A percentile compares a stretch with the other conserved stretches of the same genome.
These are phyloP conservation scores for Lysandra bellargus DNA, from an alignment of 2,888 invertebrate genomes.

Conservation along the genomic window DNA sequence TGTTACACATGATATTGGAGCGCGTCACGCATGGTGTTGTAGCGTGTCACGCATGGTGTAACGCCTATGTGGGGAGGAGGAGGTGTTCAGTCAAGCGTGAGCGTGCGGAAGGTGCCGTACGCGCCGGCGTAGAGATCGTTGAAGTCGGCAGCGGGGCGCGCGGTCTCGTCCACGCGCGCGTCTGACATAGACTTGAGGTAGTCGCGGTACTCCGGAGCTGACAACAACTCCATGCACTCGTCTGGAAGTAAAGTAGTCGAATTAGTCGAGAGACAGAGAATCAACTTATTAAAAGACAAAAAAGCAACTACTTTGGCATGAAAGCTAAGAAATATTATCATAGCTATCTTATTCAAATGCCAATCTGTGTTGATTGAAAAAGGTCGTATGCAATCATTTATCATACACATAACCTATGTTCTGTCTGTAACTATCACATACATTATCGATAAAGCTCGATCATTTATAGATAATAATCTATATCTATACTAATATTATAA, in stretches of 20 bases:
- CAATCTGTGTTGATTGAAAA: too few relatives aligned
- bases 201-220: neutral
- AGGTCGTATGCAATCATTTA: too few relatives aligned
- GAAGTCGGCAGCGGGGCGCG: conserved; percentile 16
- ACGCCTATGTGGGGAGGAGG: neutral
- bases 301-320: neutral
- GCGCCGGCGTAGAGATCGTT: conserved; percentile 25
- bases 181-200: neutral
- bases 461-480: too few relatives aligned
- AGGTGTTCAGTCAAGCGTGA: conserved; percentile 8
- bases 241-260: neutral
- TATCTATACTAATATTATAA: too few relatives aligned
- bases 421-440: too few relatives aligned
- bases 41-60: neutral
- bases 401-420: too few relatives aligned
- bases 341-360: too few relatives aligned
- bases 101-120: conserved; percentile 25
- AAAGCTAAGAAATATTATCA: too few relatives aligned
- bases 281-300: too few relatives aligned
- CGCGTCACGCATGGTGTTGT: neutral
- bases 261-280: neutral
- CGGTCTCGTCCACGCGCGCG: neutral
- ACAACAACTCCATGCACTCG: neutral
- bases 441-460: too few relatives aligned
- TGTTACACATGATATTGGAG: too few relatives aligned